Base-by-base conservation (phyloP, 2,113 vertebrate species). In the Sceloporus undulatus region DNA sequence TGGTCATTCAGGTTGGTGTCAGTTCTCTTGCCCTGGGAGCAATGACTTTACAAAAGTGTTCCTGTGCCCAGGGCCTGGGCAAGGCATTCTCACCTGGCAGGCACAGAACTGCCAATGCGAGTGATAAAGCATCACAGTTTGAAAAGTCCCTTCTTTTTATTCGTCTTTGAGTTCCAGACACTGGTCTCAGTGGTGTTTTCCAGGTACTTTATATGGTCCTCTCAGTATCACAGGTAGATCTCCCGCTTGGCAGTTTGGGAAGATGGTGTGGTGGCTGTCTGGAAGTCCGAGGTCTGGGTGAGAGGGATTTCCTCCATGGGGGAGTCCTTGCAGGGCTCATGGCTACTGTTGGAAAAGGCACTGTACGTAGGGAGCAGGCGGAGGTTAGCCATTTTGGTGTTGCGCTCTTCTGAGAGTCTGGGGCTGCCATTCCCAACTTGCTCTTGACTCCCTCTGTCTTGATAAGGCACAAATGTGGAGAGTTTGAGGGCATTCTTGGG, bases 381-480 rank as follows among this genome's bases (percentile, higher is more conserved):
- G 96, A 99, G 98, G 95, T 98, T 98, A 96, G 98, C 97, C 97
- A 98, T 98, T 97, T 99, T 99, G 97, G 98, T 97, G 90, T 97
- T 97, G 94, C 97, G 97, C 95, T 99, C 98, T 97, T 99, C 99
- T 73, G 96, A 95, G 96, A 98, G 98, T 96, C 98, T 98, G 93
- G 98, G 98, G 97, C 98, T 99, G 96, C 98, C 98, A 85, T 98
- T 98, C 93, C 98, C 98, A 95, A 98, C 97, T 93, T 97, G 97
- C 96, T 99, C 98, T 96, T 98, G 98, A 91, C 98, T 98, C 93
- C 98, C 98, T 97, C 97, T 97, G 96, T 99, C 99, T 97, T 98
- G 98, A 98, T 99, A 99, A 99, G 99, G 98, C 99, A 99, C 98
- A 94, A 99, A 99, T 97, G 99, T 99, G 97, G 99, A 99, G 95